Evolutionary conservation across 2,888 invertebrate species (phyloP).

Genomic region (Ectemnius continuus): DNA sequence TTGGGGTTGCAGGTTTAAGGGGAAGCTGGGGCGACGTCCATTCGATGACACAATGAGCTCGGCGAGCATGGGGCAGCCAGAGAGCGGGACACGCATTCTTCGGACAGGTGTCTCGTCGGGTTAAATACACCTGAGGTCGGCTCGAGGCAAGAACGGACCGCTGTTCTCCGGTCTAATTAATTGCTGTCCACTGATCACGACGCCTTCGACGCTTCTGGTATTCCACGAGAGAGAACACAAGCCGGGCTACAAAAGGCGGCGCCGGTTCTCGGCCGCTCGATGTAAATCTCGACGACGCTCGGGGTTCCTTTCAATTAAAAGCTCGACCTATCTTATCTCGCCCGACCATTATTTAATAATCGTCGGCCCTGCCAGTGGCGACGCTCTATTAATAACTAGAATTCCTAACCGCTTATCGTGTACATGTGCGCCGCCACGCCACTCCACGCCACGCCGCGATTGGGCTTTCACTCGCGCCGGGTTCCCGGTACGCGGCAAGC

Average conservation of each 20-base stretch:
- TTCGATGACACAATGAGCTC: slow-evolving; percentile 35
- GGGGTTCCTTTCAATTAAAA: slow-evolving; percentile 25
- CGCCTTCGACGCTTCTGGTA: slow-evolving; percentile 48
- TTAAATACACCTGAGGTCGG: slow-evolving; percentile 37
- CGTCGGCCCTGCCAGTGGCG: not conserved
- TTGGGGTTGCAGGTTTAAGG: slow-evolving; percentile 33
- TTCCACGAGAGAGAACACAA: slow-evolving; percentile 35
- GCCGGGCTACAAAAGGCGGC: slow-evolving; percentile 20
- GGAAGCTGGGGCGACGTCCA: slow-evolving; percentile 8
- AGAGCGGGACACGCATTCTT: slow-evolving; percentile 35
- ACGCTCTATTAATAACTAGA: not conserved
- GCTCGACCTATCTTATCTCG: not conserved
- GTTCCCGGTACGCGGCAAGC: not conserved
- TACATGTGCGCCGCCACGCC: not conserved
- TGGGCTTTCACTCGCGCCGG: not conserved
- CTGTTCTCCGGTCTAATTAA: slow-evolving; percentile 53
- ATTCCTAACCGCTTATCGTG: not conserved
- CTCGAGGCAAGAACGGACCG: slow-evolving; percentile 20
- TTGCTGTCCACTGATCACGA: slow-evolving; percentile 44
- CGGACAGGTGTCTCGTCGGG: slow-evolving; percentile 51
- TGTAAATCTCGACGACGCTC: slow-evolving; percentile 36
- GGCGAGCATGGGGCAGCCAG: slow-evolving; percentile 31
- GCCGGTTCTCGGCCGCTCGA: not conserved
- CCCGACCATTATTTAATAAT: not conserved
- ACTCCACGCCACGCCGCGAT: too few relatives aligned